These are phyloP conservation scores for Cephus pygmeus DNA, from an alignment of 2,888 invertebrate genomes.

Conservation along the genomic window DNA sequence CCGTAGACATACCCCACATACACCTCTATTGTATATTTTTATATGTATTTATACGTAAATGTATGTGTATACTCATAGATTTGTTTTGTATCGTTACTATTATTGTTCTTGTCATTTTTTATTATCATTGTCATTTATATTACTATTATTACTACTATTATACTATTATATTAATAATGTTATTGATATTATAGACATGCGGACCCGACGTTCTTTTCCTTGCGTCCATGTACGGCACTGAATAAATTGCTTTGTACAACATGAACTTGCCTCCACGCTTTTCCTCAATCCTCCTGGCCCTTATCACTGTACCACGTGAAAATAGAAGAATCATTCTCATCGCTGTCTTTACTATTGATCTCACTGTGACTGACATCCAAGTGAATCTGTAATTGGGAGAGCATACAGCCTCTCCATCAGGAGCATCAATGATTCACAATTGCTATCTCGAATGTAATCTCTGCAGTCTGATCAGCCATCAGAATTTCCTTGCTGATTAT, in stretches of 20 bases:
- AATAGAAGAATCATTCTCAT: neutral
- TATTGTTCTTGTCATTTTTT: constrained; percentile 11
- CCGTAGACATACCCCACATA: neutral
- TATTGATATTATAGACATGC: constrained; percentile 11
- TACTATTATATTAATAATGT: constrained; percentile 10
- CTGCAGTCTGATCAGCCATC: neutral
- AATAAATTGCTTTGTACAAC: constrained; percentile 23
- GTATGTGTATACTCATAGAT: constrained; percentile 10
- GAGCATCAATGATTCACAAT: neutral
- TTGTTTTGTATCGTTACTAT: constrained; percentile 22
- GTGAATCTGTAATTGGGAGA: neutral
- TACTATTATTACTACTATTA: constrained; percentile 12
- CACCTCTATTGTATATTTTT: constrained; percentile 1
- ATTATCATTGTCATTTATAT: constrained; percentile 13
- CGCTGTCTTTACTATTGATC: neutral
- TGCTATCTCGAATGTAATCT: neutral
- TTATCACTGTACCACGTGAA: neutral
- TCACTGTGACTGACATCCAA: neutral
- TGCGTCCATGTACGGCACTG: constrained; percentile 19
- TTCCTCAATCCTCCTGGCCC: constrained; percentile 10
- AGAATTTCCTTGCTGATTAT: neutral
- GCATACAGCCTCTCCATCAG: neutral
- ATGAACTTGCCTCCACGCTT: constrained; percentile 24
- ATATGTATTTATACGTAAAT: neutral
- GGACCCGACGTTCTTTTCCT: neutral